Base-by-base conservation (phyloP, 2,888 invertebrate species). In the Toxonevra muliebris region DNA sequence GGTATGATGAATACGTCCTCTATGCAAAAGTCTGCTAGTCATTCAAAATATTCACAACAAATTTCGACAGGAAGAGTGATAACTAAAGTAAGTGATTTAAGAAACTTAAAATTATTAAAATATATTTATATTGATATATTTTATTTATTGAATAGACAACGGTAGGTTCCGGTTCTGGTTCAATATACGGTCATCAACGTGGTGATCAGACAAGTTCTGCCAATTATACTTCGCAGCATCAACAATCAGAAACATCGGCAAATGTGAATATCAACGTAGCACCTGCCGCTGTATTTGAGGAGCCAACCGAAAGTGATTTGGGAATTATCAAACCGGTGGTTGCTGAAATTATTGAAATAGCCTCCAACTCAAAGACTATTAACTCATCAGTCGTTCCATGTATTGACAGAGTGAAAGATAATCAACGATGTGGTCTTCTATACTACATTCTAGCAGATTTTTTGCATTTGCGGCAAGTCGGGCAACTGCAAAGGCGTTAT, bases 21-120 rank as follows among this genome's bases (percentile, higher is more conserved):
- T 64, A 73, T 82, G 71, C 80, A 79, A 73, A 82, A 87, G 79
- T 80, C 87, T 82, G 71, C 82, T 79, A 84, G 81, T 80, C 83
- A 84, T 73, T 81, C 81, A 66, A 83, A 83, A 72, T 83, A 82
- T 69, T 76, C 81, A 15, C 79, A 82, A 68, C 80, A 85, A 55
- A 50, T 63, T 67, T 43, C 50, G 40, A 54, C 57, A 68, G 73
- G 75, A 20, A 75, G 83, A 71, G 75, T 77, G 65, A 70, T 78
- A 63, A 72, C 67, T 20, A 83, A 83, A 76, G 82, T 81, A 67
- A 61, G 19, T 45, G 10, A 30, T 48, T 40, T 40, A 11, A 1
- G 30, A 17, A 40, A 2, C 19, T n/a, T 41, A 19, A 42, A n/a
- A 19, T n/a, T 19, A 40, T 15, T 15, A 11, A 48, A 50, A 15